Evolutionary conservation across 2,888 invertebrate species (phyloP), one percentile per base, ranked within the genome.

Genomic region (Iselma pallidipennis): DNA sequence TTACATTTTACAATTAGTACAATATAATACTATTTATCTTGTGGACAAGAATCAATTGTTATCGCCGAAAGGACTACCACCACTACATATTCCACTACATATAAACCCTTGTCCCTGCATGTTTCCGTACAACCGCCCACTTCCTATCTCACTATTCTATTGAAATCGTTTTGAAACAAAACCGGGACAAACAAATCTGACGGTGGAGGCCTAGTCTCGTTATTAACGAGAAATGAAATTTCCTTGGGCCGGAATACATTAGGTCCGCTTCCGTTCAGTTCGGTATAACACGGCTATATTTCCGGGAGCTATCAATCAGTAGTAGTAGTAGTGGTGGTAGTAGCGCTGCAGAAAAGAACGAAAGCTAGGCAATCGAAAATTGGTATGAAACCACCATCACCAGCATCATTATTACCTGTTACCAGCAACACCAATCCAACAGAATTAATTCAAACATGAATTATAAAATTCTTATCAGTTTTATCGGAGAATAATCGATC

Each of bases 191-290:
- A 70, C 68, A 71, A 72, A 70, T 68, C 66, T 64, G 60, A 63
- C 51, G 23, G n/a, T n/a, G n/a, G n/a, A n/a, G 49, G 28, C 23
- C 59, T 50, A 57, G 61, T 66, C 56, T 63, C 53, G 68, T 69
- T 70, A 69, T 72, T 71, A 72, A 69, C 66, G 66, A 67, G 68
- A 71, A 72, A 71, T 71, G 68, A 73, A 71, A 71, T 71, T 72
- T 70, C 68, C 67, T 66, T 60, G 59, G 68, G 60, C 63, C 67
- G 67, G 68, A 72, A 71, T 71, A 67, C 72, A 69, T 71, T 70
- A 69, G 65, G 63, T 71, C 71, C 69, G 68, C 60, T 63, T 58
- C 62, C 65, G 59, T 51, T 50, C 65, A 58, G 65, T 65, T 51
- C 45, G n/a, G 3, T 45, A 45, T 61, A 66, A 66, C 66, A 62